phyloP scores from a whole-genome alignment of 64 coral and sea anemone species.

The Anthopleura sola region DNA sequence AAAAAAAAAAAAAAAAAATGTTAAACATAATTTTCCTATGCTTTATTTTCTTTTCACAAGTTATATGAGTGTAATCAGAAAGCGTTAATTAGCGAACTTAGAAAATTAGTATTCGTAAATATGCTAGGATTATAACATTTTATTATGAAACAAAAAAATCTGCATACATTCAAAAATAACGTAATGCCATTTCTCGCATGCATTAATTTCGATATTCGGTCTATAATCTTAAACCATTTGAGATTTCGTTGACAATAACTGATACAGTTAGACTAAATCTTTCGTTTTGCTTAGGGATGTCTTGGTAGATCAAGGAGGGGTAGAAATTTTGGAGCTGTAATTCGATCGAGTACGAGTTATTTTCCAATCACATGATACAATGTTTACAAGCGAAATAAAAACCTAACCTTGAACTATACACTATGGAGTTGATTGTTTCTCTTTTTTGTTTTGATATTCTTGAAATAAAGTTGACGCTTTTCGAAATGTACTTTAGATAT shows the following conservation, averaged over 20 bases:
- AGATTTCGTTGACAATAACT: background rate
- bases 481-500: background rate
- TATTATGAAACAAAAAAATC: background rate
- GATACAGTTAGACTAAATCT: too few species aligned
- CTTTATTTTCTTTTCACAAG: too few species aligned
- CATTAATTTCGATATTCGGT: background rate
- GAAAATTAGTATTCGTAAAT: too few species aligned
- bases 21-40: too few species aligned
- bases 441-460: background rate
- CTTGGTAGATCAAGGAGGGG: background rate
- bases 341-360: background rate
- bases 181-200: background rate
- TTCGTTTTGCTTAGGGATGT: too few species aligned
- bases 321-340: background rate
- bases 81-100: too few species aligned
- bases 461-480: background rate
- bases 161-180: background rate
- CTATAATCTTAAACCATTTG: background rate
- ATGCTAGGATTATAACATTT: background rate
- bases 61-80: too few species aligned
- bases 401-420: background rate
- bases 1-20: too few species aligned
- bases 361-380: constrained; percentile 39
- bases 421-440: background rate
- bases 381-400: constrained; percentile 55